phyloP scores from a whole-genome alignment of 2,113 vertebrate species.

The Elephas maximus region DNA sequence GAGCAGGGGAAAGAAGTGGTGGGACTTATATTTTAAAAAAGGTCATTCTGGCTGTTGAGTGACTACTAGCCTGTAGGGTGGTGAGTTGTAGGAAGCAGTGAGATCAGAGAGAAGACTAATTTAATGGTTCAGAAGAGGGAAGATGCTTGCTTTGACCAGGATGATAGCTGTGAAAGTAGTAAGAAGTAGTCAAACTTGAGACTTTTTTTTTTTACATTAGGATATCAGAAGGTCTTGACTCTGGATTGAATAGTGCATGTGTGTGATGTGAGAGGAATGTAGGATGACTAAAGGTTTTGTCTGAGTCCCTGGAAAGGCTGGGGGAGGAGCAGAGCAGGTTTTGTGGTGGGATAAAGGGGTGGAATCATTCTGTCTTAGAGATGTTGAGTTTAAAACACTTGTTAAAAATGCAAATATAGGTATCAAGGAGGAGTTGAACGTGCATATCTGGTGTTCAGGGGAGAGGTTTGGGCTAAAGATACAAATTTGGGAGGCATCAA shows the following conservation, averaged over 20 bases:
- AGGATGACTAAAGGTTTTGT: conserved; percentile 5
- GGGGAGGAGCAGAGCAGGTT: conserved; percentile 59
- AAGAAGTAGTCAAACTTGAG: neutral
- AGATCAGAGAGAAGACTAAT: neutral
- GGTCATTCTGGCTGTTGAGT: neutral
- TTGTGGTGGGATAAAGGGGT: conserved; percentile 50
- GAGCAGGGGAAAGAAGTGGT: neutral
- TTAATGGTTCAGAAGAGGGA: neutral
- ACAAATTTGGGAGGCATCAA: neutral
- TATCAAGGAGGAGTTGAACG: conserved; percentile 35
- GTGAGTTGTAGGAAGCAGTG: neutral
- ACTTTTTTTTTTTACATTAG: neutral
- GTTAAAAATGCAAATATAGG: conserved; percentile 64
- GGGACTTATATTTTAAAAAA: neutral
- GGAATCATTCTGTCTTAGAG: conserved; percentile 55
- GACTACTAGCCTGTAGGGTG: too few relatives aligned
- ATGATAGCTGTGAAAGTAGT: neutral
- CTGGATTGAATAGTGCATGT: neutral
- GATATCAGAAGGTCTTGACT: neutral
- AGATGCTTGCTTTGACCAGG: neutral
- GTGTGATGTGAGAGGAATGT: neutral
- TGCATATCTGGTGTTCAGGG: neutral
- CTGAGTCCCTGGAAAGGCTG: conserved; percentile 4
- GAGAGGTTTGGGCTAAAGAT: conserved; percentile 18
- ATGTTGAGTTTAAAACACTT: conserved; percentile 40